Conservation (phyloP, 1,140 invertebrate genomes). For the Prorops nasuta region DNA sequence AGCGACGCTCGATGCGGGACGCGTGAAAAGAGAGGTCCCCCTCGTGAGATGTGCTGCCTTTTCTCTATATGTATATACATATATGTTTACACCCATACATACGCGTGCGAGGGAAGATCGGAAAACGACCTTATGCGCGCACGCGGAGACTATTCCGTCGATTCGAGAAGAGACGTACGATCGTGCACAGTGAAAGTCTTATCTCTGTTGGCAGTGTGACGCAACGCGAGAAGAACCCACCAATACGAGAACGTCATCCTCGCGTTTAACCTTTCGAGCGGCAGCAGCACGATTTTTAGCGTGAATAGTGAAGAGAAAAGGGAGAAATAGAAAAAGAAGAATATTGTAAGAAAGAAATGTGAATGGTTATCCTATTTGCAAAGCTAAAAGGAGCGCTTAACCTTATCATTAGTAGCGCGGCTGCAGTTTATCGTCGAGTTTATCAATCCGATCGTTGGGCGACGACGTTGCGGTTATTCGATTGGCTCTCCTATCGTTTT, state of each 20-base stretch:
- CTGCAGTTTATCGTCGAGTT: not conserved
- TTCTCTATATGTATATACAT: too few relatives aligned
- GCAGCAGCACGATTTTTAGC: not conserved
- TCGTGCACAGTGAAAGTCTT: constrained; percentile 42
- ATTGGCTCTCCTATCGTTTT: not conserved
- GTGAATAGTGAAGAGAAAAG: constrained; percentile 1
- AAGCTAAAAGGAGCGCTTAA: too few relatives aligned
- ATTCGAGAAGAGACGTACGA: constrained; percentile 21
- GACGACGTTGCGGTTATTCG: not conserved
- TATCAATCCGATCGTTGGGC: constrained; percentile 10
- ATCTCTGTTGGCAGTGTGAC: constrained; percentile 27
- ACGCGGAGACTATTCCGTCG: too few relatives aligned
- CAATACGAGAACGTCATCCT: not conserved
- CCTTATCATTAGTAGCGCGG: not conserved
- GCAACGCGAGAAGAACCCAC: constrained; percentile 28
- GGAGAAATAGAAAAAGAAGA: not conserved
- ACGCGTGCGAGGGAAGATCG: too few relatives aligned
- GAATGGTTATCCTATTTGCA: not conserved
- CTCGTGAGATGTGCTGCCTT: too few relatives aligned
- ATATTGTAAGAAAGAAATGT: not conserved
- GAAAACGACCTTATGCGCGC: too few relatives aligned
- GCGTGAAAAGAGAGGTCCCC: too few relatives aligned
- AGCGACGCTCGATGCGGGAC: too few relatives aligned
- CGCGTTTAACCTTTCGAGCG: not conserved
- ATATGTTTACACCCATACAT: too few relatives aligned